phyloP scores from a whole-genome alignment of 2,797 vertebrate species.

The Anniella stebbinsi region DNA sequence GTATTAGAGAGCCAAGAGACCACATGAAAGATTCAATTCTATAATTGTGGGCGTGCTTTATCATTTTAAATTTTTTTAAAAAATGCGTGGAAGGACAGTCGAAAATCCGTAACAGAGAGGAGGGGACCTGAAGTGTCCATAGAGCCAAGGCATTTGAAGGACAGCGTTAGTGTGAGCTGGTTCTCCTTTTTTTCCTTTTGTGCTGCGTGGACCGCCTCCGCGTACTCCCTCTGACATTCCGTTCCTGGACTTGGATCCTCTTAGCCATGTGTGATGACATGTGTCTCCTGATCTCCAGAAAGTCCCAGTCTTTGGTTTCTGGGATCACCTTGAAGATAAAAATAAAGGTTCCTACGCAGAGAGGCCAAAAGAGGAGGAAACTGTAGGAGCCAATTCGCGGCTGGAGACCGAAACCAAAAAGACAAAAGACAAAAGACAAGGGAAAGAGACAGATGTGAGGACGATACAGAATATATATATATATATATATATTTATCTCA shows the following conservation, averaged over 20 bases:
- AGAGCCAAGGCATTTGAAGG: too few relatives aligned
- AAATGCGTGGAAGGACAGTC: background rate
- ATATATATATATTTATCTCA: background rate
- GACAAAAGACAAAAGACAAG: background rate
- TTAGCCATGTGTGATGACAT: background rate
- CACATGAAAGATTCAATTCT: background rate
- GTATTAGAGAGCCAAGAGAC: background rate
- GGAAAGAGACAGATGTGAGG: too few relatives aligned
- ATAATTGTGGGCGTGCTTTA: background rate
- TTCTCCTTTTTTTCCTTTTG: background rate
- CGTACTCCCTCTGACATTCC: too few relatives aligned
- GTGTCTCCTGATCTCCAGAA: background rate
- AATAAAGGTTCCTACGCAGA: background rate
- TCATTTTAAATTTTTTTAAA: background rate
- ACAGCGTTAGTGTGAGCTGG: fast-evolving
- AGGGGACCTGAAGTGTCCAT: too few relatives aligned
- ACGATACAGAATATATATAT: background rate
- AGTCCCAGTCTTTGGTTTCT: background rate
- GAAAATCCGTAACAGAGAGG: background rate
- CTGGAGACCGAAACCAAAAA: background rate
- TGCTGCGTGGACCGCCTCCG: too few relatives aligned
- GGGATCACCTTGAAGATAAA: constrained; percentile 19
- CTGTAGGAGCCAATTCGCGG: background rate
- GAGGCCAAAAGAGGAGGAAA: constrained; percentile 21
- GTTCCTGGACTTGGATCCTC: background rate